Evolutionary conservation across 2,888 invertebrate genomes (phyloP), one percentile per base, ranked within the genome.

Genomic region (Brenthis daphne): DNA sequence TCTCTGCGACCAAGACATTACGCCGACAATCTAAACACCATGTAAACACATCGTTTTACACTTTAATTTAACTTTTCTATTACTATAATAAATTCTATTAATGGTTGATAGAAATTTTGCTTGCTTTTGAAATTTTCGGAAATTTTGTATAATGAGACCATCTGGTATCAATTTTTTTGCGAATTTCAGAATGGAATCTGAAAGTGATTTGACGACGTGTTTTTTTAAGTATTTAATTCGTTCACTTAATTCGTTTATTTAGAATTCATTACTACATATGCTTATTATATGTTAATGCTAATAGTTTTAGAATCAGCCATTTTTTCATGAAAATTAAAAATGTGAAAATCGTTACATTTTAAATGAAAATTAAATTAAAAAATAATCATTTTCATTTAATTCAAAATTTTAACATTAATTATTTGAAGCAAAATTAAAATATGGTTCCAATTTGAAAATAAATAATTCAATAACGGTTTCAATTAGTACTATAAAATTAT

Each of bases 1-100:
- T 37, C 77, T 89, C 53, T 93, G 93, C 73, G 90, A 91, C 67
- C 75, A 83, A 57, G 80, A 81, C 60, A 74, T 85, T 50, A 74
- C 64, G 13, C 69, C 65, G 12, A 54, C 63, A 6, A 70, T 68
- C 24, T 72, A 68, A 68, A 16, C 37, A 20, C 48, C 12, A 12
- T 14, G 14, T 5, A 8, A 20, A 20, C 8, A 20, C 6, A 54
- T 29, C 47, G 6, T n/a, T 16, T 16, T 16, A 16, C 16, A 43
- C 11, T 43, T 3, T 43, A 43, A 43, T 43, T 2, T 11, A 43
- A 43, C 11, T 43, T 43, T 43, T 11, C 37, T 43, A 11, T 43
- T 43, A 43, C 37, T 43, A 43, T 43, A 43, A 8, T 43, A 43
- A 43, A 43, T 43, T 43, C 8, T 43, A 43, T 43, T 43, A 8